phyloP scores from a whole-genome alignment of 2,888 invertebrate genomes.

The Protophormia terraenovae region DNA sequence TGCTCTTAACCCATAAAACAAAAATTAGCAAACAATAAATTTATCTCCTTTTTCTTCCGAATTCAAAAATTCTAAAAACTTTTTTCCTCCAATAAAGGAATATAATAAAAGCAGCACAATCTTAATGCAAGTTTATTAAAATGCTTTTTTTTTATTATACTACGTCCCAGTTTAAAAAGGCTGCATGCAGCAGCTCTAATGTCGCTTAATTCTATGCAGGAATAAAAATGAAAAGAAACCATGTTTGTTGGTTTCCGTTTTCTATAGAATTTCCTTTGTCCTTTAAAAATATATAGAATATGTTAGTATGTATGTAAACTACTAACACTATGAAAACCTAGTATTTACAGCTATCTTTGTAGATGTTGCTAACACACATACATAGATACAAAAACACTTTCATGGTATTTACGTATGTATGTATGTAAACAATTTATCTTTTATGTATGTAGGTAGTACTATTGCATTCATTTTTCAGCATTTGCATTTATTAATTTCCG shows the following conservation, averaged over 20 bases:
- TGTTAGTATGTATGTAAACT: not conserved
- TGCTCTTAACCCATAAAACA: not conserved
- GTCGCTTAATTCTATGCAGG: not conserved
- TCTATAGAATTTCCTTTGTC: conserved; percentile 54
- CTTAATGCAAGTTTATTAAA: conserved; percentile 43
- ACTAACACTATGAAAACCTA: not conserved
- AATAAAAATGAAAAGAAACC: conserved; percentile 41
- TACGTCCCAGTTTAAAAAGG: not conserved
- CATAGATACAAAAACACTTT: not conserved
- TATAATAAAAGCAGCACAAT: not conserved
- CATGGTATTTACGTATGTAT: not conserved
- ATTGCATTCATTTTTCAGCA: conserved; percentile 48
- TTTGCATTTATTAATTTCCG: conserved; percentile 68
- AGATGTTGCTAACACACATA: not conserved
- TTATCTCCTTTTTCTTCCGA: not conserved
- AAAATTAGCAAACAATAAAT: not conserved
- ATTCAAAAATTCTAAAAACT: not conserved
- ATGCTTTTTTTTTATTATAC: not conserved
- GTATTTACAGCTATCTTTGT: conserved; percentile 40
- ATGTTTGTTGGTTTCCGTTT: conserved; percentile 60
- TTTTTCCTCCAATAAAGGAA: not conserved
- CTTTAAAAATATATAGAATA: conserved; percentile 4
- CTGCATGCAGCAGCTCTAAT: not conserved
- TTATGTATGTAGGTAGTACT: too few species aligned
- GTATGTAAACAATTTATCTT: conserved; percentile 21